These are phyloP conservation scores for Patiria pectinifera DNA, from an alignment of 53 echinoderm and acorn worm species.

Conservation along the genomic window DNA sequence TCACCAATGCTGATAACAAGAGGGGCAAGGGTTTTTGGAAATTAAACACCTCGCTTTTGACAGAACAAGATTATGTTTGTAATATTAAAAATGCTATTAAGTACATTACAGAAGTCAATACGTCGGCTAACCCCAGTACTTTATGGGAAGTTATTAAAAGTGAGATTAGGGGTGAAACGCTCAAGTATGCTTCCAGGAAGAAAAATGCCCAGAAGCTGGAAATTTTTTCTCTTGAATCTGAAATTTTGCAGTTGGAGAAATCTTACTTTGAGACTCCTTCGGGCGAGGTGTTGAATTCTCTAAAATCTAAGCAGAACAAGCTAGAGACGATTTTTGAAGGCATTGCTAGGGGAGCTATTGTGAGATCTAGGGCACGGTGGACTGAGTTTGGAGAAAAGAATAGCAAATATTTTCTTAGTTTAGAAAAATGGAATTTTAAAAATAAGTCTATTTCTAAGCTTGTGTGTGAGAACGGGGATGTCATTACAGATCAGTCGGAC, in stretches of 20 bases:
- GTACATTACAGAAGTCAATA: slow-evolving; percentile 31
- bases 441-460: slow-evolving; percentile 58
- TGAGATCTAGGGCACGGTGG: slow-evolving; percentile 69
- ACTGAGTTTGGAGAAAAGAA: slow-evolving; percentile 47
- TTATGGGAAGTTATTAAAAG: slow-evolving; percentile 59
- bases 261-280: slow-evolving; percentile 17
- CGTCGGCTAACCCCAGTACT: slow-evolving; percentile 6
- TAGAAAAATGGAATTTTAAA: slow-evolving; percentile 62
- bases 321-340: slow-evolving; percentile 41
- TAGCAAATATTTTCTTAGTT: slow-evolving; percentile 71
- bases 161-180: slow-evolving; percentile 39
- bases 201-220: slow-evolving; percentile 26
- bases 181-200: not conserved
- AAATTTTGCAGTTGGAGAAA: slow-evolving; percentile 43
- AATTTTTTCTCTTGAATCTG: not conserved
- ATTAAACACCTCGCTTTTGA: slow-evolving; percentile 31
- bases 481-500: slow-evolving; percentile 32
- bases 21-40: slow-evolving; percentile 1
- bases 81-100: slow-evolving; percentile 5
- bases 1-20: slow-evolving; percentile 5
- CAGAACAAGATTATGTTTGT: slow-evolving; percentile 42
- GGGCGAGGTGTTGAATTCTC: not conserved
- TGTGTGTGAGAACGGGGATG: slow-evolving; percentile 44
- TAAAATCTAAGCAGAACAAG: slow-evolving; percentile 13
- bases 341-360: slow-evolving; percentile 53